These are phyloP conservation scores for Synanceia verrucosa DNA, from an alignment of 2,797 vertebrate genomes.

Conservation along the genomic window DNA sequence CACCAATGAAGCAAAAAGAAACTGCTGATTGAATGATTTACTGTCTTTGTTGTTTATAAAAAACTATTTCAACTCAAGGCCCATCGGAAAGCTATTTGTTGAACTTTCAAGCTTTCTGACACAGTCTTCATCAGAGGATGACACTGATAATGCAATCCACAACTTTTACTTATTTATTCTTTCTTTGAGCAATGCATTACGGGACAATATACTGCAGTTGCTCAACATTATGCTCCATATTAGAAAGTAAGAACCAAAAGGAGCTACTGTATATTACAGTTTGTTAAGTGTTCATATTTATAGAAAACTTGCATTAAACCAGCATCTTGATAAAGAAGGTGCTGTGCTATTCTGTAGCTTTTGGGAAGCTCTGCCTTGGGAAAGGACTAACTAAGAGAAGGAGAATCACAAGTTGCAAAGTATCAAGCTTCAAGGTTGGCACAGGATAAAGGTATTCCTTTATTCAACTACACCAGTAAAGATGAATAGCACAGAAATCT, in stretches of 20 bases:
- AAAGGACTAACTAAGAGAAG: constrained; percentile 23
- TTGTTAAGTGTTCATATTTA: constrained; percentile 2
- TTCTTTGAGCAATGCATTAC: background rate
- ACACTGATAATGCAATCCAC: too few relatives aligned
- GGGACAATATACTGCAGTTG: background rate
- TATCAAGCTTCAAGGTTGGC: constrained; percentile 21
- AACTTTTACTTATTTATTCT: too few relatives aligned
- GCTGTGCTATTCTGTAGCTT: constrained; percentile 21
- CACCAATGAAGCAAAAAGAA: too few relatives aligned
- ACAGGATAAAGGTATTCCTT: constrained; percentile 9
- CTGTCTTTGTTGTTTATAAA: too few relatives aligned
- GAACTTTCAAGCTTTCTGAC: too few relatives aligned
- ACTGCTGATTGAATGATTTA: too few relatives aligned
- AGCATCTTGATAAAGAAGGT: background rate
- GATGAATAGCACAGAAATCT: constrained; percentile 7
- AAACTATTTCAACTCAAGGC: too few relatives aligned
- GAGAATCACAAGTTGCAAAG: constrained; percentile 27
- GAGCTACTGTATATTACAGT: background rate
- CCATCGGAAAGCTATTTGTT: too few relatives aligned
- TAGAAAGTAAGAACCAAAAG: background rate
- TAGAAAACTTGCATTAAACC: background rate
- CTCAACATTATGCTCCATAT: too few relatives aligned
- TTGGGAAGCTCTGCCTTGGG: constrained; percentile 59
- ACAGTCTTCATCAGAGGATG: too few relatives aligned
- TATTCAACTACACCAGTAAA: constrained; percentile 16